A percentile compares a stretch with the other conserved stretches of the same genome.
phyloP scores from a whole-genome alignment of 92 coral and sea anemone species.

The Pocillopora meandrina region DNA sequence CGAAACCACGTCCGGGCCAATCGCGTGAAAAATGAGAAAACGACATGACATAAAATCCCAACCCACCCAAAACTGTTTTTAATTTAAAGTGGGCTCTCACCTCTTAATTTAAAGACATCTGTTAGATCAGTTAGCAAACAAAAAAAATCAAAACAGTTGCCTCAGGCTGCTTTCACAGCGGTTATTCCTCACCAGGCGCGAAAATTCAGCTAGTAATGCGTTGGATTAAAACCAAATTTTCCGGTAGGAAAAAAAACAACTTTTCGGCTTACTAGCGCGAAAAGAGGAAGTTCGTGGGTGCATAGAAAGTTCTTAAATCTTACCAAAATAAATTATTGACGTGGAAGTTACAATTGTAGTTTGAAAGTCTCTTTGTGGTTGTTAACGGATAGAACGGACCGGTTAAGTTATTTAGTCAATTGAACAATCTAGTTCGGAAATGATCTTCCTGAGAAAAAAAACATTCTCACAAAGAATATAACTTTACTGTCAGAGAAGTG shows the following conservation, averaged over 20 bases:
- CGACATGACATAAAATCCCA: not conserved
- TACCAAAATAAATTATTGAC: not conserved
- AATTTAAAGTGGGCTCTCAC: not conserved
- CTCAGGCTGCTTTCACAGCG: constrained; percentile 14
- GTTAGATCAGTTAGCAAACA: constrained; percentile 13
- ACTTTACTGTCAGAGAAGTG: not conserved
- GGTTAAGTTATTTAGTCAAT: too few relatives aligned
- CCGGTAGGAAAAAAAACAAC: not conserved
- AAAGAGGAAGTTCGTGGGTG: not conserved
- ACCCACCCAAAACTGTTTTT: not conserved
- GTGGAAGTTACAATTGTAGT: too few relatives aligned
- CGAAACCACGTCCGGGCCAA: constrained; percentile 3
- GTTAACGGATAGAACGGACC: too few relatives aligned
- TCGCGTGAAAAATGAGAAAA: constrained; percentile 18
- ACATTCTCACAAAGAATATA: too few relatives aligned
- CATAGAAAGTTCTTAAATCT: not conserved
- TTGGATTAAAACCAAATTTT: not conserved
- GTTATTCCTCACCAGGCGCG: constrained; percentile 6
- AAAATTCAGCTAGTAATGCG: not conserved
- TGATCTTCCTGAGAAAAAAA: too few relatives aligned
- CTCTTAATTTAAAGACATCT: not conserved
- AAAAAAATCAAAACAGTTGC: not conserved
- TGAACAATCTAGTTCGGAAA: too few relatives aligned
- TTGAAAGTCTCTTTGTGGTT: too few relatives aligned
- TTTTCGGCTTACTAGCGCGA: not conserved